Evolutionary conservation across 2,797 vertebrate species (phyloP), one percentile per base, ranked within the genome.

Genomic region (Lepilemur ruficaudatus): DNA sequence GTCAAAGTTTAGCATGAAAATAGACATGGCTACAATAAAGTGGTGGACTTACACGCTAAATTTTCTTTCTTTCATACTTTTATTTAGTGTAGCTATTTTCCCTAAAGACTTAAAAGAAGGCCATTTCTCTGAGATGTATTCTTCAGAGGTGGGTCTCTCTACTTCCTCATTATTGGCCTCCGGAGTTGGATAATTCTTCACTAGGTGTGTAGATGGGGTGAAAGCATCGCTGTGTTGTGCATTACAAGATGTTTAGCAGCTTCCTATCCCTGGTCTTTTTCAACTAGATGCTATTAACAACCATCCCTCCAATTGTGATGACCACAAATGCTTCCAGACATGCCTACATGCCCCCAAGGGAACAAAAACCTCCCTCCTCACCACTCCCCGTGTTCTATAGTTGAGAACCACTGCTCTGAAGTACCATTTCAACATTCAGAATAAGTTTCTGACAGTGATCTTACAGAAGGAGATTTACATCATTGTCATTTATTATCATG

Each of bases 381-480:
- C 18, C 4, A 18, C 35, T 83, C 1, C 35, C 25, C 32, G 12
- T 65, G 18, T 14, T 70, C 7, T 13, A 69, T 46, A 80, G 38
- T 65, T 92, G 55, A 84, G 46, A 93, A 84, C 7, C 15, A 52
- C 12, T 91, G 15, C 18, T 63, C 57, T 23, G 59, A 25, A 81
- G 15, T 12, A 73, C 28, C 25, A 6, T 52, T 63, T n/a, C 4
- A 41, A 61, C 46, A 50, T 67, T 52, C 59, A 91, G 15, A 59
- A 4, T 72, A 95, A n/a, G 10, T 79, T 96, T 38, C 63, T 91
- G 28, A 23, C 32, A 81, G 20, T 57, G 69, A 32, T 85, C 41
- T 83, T 69, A 78, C 22, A 82, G 9, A 80, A 72, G 4, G n/a
- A 5, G 4, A 11, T 38, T 94, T 89, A 72, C 5, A 52, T 48